Evolutionary conservation across 1,140 invertebrate genomes (phyloP).

Genomic region (Pogonomyrmex californicus): DNA sequence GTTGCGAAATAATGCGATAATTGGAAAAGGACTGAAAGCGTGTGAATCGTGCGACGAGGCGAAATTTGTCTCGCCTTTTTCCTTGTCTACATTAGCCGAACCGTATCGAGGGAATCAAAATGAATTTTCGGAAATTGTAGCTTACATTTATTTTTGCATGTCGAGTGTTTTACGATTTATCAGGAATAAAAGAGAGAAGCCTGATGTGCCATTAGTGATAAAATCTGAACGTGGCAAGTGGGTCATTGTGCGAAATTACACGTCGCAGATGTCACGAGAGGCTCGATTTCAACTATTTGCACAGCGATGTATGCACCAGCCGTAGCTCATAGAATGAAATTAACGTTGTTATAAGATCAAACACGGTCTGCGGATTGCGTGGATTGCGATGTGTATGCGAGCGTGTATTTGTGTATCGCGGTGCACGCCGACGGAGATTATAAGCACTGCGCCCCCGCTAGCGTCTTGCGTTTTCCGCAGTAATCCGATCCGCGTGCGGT

Average conservation of each 20-base stretch:
- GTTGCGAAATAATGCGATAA: not conserved
- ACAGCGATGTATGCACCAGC: conserved; percentile 39
- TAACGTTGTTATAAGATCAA: conserved; percentile 63
- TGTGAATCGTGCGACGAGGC: not conserved
- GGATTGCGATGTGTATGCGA: not conserved
- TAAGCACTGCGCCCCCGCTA: conserved; percentile 9
- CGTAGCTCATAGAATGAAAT: conserved; percentile 51
- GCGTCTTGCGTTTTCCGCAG: conserved; percentile 49
- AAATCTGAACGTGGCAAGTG: conserved; percentile 46
- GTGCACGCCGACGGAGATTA: not conserved
- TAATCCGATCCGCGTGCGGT: conserved; percentile 11
- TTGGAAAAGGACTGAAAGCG: not conserved
- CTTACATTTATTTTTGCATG: not conserved
- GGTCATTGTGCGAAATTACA: conserved; percentile 56
- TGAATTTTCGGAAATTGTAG: not conserved
- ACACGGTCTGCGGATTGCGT: conserved; percentile 5
- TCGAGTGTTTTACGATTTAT: not conserved
- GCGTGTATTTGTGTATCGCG: conserved; percentile 1
- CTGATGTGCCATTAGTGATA: conserved; percentile 34
- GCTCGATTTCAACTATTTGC: conserved; percentile 60
- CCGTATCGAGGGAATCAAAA: not conserved
- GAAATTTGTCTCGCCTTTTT: not conserved
- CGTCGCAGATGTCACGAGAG: conserved; percentile 58
- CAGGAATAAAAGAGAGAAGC: conserved; percentile 14
- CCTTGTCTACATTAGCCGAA: not conserved